Conservation (phyloP, 1,140 invertebrate genomes). For the Aphidius ervi region DNA sequence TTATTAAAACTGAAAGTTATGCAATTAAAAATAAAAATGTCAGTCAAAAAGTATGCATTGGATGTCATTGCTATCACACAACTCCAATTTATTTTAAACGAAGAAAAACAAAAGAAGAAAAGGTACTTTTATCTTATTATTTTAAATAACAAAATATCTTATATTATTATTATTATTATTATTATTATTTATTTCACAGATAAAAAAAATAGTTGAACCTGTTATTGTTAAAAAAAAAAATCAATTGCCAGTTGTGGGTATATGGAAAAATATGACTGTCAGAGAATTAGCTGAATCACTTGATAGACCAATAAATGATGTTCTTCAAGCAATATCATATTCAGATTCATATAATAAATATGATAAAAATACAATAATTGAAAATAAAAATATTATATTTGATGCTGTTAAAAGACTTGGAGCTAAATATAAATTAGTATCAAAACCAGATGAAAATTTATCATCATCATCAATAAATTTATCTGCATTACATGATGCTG, state of each 20-base stretch:
- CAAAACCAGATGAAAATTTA: conserved; percentile 44
- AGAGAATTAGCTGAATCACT: conserved; percentile 63
- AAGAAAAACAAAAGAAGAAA: conserved; percentile 17
- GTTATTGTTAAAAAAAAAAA: too few species aligned
- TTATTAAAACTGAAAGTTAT: conserved; percentile 16
- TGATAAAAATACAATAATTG: conserved; percentile 52
- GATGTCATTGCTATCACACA: conserved; percentile 33
- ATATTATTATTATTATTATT: too few species aligned
- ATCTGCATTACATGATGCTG: conserved; percentile 17
- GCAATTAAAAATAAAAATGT: conserved; percentile 2
- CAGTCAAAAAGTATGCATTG: conserved; percentile 18
- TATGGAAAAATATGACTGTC: conserved; percentile 79
- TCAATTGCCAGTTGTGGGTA: conserved; percentile 52
- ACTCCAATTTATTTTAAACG: conserved; percentile 28
- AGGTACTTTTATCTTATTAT: not conserved
- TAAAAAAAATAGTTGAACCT: too few species aligned
- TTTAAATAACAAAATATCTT: too few species aligned
- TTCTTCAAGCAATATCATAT: conserved; percentile 66
- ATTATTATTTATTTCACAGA: too few species aligned
- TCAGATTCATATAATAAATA: conserved; percentile 34
- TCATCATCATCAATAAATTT: conserved; percentile 12
- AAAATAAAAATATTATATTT: conserved; percentile 58
- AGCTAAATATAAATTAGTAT: conserved; percentile 55
- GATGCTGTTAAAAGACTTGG: conserved; percentile 66
- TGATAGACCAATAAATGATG: conserved; percentile 57